Percentiles rank a stretch among this genome's conserved stretches.
Evolutionary conservation across 2,113 vertebrate species (phyloP).

Genomic region (Nycticryphes semicollaris): DNA sequence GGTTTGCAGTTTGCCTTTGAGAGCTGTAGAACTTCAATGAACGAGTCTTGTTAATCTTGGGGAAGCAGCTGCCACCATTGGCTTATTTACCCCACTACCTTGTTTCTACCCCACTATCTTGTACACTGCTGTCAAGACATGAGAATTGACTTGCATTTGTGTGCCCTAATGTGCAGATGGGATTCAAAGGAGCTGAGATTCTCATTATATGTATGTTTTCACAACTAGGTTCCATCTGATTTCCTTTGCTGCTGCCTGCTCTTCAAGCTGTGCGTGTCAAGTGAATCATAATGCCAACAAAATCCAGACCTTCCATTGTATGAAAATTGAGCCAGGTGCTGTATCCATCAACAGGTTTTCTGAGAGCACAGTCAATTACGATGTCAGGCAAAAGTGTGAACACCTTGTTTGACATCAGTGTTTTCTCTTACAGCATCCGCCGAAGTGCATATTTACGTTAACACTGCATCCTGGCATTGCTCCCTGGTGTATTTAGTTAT

Average conservation of each 20-base stretch:
- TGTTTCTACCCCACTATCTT: neutral
- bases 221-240: neutral
- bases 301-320: neutral
- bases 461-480: neutral
- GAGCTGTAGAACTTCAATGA: neutral
- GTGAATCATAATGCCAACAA: neutral
- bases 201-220: neutral
- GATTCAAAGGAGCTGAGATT: neutral
- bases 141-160: neutral
- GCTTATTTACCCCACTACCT: neutral
- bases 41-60: neutral
- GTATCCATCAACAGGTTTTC: rapidly evolving
- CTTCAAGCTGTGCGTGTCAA: neutral
- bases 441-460: neutral
- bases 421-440: neutral
- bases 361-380: neutral
- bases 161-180: neutral
- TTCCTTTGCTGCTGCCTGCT: neutral
- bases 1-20: neutral
- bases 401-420: neutral
- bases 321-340: neutral
- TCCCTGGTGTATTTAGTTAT: neutral
- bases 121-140: neutral
- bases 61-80: neutral
- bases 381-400: neutral